Evolutionary conservation across 2,888 invertebrate genomes (phyloP), one percentile per base, ranked within the genome.

Genomic region (Drosophila melanocephala): DNA sequence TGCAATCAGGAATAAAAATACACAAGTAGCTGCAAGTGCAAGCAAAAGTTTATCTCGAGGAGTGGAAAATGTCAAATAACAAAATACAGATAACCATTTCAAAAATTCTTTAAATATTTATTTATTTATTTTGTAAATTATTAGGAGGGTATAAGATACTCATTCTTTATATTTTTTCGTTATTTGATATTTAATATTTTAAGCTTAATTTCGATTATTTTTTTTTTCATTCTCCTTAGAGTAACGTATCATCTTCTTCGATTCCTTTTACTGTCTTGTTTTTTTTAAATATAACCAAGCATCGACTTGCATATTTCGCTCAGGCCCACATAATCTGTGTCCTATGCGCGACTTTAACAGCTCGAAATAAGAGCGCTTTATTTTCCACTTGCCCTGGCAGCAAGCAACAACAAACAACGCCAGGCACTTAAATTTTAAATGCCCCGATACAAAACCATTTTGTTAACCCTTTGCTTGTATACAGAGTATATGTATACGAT

Each of bases 341-440:
- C 22, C 28, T 32, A 42, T 33, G 3, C 16, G 14, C 37, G 32
- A 33, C 50, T 59, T 72, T 56, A 55, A 64, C 28, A 5, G 42
- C 4, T 33, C 32, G 39, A n/a, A 52, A 61, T 9, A 26, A 47
- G 10, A 42, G 16, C 30, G 52, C 59, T 62, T 80, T 68, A 65
- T 53, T 51, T 63, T 10, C 59, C 76, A 66, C 70, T 42, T 64
- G 42, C 53, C 30, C 64, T 52, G n/a, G 22, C 69, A 59, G 52
- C 65, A 77, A 55, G 68, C 71, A 51, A 30, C 44, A 57, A 55
- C 50, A 59, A 39, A 60, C 39, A 75, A 66, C 64, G 69, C 63
- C 37, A 63, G 80, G 72, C 78, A 81, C 90, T 83, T 85, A 83
- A 85, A 81, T 85, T 87, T 85, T 85, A 89, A 87, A 85, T 78